Conservation (phyloP, 2,113 vertebrate species). For the Australoheros scitulus region DNA sequence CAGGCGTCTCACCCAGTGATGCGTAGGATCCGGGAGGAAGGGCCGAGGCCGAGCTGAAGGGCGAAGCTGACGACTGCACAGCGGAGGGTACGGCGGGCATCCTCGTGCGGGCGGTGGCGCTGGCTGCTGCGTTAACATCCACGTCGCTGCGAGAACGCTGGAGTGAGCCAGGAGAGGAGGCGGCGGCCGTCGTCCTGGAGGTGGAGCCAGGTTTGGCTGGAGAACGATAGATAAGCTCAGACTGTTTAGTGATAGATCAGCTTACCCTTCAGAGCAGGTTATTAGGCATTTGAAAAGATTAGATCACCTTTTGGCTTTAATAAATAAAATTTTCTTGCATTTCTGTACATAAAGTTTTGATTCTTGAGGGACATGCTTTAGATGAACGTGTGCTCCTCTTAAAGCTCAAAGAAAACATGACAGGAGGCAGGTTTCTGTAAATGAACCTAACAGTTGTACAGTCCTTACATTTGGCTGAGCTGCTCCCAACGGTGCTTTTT, state of each 20-base stretch:
- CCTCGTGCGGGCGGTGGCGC: constrained; percentile 83
- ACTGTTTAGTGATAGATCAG: not conserved
- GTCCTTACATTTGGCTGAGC: constrained; percentile 60
- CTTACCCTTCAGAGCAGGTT: not conserved
- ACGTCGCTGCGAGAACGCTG: constrained; percentile 94
- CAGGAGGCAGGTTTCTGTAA: not conserved
- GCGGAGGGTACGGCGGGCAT: constrained; percentile 83
- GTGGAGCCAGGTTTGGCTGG: constrained; percentile 68
- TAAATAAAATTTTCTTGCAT: not conserved
- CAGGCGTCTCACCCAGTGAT: constrained; percentile 83
- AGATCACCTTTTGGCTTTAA: not conserved
- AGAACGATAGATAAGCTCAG: not conserved
- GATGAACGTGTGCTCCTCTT: not conserved
- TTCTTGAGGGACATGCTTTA: not conserved
- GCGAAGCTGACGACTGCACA: constrained; percentile 71
- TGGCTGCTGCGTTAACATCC: constrained; percentile 88
- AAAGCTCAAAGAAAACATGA: not conserved
- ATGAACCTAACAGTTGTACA: not conserved
- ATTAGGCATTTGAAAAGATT: not conserved
- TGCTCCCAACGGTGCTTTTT: constrained; percentile 55
- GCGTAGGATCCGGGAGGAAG: constrained; percentile 90
- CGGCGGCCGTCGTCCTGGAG: constrained; percentile 63
- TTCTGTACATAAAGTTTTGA: not conserved
- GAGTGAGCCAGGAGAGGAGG: constrained; percentile 77
- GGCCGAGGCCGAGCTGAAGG: constrained; percentile 84